These are phyloP conservation scores for Rutpela maculata DNA, from an alignment of 2,888 invertebrate species.

Conservation along the genomic window DNA sequence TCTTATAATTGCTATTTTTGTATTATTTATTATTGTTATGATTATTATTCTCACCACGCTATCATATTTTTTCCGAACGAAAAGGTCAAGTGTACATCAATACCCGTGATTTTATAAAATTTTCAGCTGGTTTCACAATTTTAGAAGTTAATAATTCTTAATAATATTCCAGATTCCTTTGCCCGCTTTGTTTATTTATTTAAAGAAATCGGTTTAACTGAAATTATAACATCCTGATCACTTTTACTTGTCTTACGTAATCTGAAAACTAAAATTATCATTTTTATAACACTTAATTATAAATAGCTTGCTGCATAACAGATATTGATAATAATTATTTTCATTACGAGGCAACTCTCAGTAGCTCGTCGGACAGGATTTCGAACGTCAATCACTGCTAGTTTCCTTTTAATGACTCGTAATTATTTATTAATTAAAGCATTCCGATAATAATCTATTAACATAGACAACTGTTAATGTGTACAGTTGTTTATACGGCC, in stretches of 20 bases:
- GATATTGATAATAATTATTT: neutral
- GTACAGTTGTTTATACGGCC: neutral
- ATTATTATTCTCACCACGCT: no score
- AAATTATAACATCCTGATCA: neutral
- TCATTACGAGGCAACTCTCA: neutral
- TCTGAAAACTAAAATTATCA: neutral
- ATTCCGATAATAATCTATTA: neutral
- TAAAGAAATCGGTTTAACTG: no score
- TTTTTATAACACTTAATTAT: neutral
- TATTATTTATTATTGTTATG: no score
- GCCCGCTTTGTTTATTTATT: no score
- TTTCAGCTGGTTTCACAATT: no score
- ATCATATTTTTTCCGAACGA: no score
- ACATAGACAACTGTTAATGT: neutral
- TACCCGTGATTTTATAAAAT: no score
- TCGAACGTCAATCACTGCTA: neutral
- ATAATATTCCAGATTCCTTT: no score
- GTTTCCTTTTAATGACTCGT: neutral
- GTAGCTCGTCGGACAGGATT: neutral
- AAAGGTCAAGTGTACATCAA: no score
- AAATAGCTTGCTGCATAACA: neutral
- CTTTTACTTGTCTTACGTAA: neutral
- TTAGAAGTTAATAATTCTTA: no score
- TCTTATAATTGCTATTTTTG: no score
- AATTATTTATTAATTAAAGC: slow-evolving; percentile 4